These are phyloP conservation scores for Podocnemis expansa DNA, from an alignment of 2,113 vertebrate species.

Conservation along the genomic window DNA sequence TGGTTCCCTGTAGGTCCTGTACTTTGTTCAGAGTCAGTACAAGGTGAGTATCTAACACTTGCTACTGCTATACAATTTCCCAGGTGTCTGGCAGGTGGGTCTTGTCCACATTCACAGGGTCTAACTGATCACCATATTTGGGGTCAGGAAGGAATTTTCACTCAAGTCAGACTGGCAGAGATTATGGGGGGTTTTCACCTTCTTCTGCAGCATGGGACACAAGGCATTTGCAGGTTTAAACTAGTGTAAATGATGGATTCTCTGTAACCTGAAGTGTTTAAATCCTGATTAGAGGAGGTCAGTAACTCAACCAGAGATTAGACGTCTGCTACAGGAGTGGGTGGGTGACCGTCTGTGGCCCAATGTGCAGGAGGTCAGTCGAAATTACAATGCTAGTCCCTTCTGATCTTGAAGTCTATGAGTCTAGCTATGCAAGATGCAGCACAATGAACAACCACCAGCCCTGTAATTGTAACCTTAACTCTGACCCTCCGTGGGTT, in stretches of 20 bases:
- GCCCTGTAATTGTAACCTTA: background rate
- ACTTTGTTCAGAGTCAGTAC: background rate
- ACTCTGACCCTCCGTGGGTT: background rate
- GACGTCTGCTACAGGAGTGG: background rate
- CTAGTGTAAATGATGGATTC: background rate
- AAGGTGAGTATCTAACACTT: background rate
- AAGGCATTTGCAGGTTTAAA: background rate
- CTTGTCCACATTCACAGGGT: background rate
- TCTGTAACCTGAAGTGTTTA: background rate
- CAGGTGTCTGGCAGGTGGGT: background rate
- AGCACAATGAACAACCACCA: background rate
- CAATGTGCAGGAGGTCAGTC: background rate
- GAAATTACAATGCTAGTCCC: background rate
- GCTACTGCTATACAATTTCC: background rate
- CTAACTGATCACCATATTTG: background rate
- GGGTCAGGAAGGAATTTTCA: background rate
- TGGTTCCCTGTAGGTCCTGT: background rate
- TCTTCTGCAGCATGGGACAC: background rate
- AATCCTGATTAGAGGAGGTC: background rate
- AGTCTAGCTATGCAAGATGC: background rate
- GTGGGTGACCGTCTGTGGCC: background rate
- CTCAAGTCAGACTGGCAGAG: background rate
- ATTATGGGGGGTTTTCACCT: background rate
- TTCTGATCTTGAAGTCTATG: background rate
- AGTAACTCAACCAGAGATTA: background rate